Conservation (phyloP, 2,888 invertebrate species). For the Apotomis capreana region DNA sequence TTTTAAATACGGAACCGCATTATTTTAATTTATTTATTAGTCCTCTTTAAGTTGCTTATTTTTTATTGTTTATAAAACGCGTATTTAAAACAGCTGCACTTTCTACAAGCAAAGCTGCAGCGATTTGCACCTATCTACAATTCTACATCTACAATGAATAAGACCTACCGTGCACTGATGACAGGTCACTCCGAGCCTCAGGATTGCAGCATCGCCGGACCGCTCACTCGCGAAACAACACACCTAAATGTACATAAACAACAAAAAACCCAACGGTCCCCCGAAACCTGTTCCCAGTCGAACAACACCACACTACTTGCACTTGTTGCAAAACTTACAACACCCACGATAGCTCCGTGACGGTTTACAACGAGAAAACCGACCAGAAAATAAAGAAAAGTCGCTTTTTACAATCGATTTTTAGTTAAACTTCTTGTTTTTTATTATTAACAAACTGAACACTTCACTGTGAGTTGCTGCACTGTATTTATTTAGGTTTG, state of each 20-base stretch:
- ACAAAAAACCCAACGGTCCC: conserved; percentile 74
- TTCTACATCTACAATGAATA: background rate
- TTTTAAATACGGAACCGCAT: too few species aligned
- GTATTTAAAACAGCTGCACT: background rate
- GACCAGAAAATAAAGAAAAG: conserved; percentile 61
- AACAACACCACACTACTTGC: conserved; percentile 61
- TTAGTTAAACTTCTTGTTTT: conserved; percentile 55
- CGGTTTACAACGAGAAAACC: conserved; percentile 64
- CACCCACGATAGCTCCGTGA: conserved; percentile 49
- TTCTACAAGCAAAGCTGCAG: conserved; percentile 19
- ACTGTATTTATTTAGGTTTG: conserved; percentile 50
- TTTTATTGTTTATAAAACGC: too few species aligned
- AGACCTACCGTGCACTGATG: conserved; percentile 62
- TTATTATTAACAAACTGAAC: conserved; percentile 24
- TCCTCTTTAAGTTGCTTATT: too few species aligned
- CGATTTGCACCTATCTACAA: conserved; percentile 2
- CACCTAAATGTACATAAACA: conserved; percentile 67
- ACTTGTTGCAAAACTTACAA: conserved; percentile 76
- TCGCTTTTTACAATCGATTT: conserved; percentile 71
- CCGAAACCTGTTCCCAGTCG: conserved; percentile 70
- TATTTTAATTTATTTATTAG: too few species aligned
- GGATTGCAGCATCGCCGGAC: conserved; percentile 67
- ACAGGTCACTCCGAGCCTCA: conserved; percentile 53
- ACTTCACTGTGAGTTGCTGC: conserved; percentile 22
- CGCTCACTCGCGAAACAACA: conserved; percentile 62